Evolutionary conservation across 2,113 vertebrate genomes (phyloP), one percentile per base, ranked within the genome.

Genomic region (Muntiacus muntjak): DNA sequence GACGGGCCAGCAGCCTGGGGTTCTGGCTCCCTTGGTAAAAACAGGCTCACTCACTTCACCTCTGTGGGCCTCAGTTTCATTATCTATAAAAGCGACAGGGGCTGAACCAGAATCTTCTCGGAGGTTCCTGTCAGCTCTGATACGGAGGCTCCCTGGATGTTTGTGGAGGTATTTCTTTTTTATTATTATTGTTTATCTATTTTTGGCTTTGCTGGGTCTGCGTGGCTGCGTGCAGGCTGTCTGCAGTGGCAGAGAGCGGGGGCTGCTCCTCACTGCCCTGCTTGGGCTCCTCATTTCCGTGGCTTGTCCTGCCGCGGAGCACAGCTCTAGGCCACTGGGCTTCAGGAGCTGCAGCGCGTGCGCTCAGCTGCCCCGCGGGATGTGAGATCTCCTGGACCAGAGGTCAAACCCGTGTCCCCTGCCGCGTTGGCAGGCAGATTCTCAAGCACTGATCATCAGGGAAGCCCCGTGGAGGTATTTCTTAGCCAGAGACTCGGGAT

Each of bases 351-450:
- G n/a, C 64, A 36, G 64, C n/a, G 5, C 4, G 17, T 19, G 64
- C 1, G 0, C 9, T 0, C 64, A 36, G 64, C 33, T 23, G 33
- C 64, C n/a, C n/a, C 1, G 19, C 5, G 4, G 67, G 4, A 11
- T 19, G 64, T 36, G n/a, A 3, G n/a, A 36, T 3, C n/a, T 71
- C n/a, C 67, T 23, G n/a, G 19, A 23, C 67, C 67, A 23, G 67
- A 71, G 67, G 36, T 11, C 5, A 1, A 40, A 36, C n/a, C 19
- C 2, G 4, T 40, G 67, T 71, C 5, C 67, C 67, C 10, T 1
- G 2, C n/a, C 10, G 1, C 64, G 2, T 1, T 71, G 64, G n/a
- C n/a, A 2, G 17, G n/a, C 64, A 36, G n/a, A 21, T 36, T 71
- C 17, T 36, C 21, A 71, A 36, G 9, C n/a, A 11, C 64, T 71